A percentile compares a stretch with the other conserved stretches of the same genome.
Evolutionary conservation across 2,888 invertebrate genomes (phyloP).

Genomic region (Cerceris ruficornis): DNA sequence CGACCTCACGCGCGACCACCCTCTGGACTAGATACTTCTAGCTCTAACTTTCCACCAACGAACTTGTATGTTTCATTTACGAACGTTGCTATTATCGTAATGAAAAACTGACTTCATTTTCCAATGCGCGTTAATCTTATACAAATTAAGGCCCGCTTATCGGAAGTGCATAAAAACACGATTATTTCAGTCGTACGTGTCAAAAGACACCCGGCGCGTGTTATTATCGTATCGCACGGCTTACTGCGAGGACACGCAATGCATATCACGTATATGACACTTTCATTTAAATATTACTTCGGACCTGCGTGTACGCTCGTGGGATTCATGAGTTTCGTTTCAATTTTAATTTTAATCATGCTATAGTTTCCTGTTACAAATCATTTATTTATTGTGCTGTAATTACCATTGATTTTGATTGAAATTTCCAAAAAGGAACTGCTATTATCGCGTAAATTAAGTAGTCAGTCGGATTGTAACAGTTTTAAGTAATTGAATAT

Average conservation of each 20-base stretch:
- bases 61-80: not conserved
- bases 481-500: not conserved
- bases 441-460: no score
- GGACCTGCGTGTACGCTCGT: not conserved
- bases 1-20: no score
- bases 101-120: not conserved
- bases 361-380: not conserved
- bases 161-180: not conserved
- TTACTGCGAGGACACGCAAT: not conserved
- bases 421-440: no score
- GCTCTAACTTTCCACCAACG: no score
- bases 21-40: no score
- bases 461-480: not conserved
- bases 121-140: not conserved
- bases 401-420: no score
- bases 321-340: not conserved
- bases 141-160: not conserved
- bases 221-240: not conserved
- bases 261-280: not conserved
- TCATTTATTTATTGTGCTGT: no score
- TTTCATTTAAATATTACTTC: slow-evolving; percentile 11
- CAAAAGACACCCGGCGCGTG: not conserved
- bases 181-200: not conserved
- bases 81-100: not conserved
- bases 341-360: not conserved